A percentile compares a stretch with the other conserved stretches of the same genome.
phyloP scores from a whole-genome alignment of 2,888 invertebrate genomes.

The Drosophila percnosoma region DNA sequence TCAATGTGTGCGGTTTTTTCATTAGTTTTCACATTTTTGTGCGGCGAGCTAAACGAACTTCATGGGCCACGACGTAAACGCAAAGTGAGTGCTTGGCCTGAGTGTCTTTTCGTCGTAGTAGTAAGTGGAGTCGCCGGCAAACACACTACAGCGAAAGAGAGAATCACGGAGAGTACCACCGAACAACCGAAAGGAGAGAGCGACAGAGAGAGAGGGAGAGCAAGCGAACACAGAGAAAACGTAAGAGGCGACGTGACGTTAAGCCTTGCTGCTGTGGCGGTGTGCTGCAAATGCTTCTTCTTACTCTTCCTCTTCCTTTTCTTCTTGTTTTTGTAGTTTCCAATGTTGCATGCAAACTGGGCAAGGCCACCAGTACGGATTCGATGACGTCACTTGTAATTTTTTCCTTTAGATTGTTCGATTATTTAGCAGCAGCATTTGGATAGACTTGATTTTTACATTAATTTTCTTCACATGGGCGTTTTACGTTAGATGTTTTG shows the following conservation, averaged over 20 bases:
- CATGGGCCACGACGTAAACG: conserved; percentile 73
- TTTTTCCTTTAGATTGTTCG: conserved; percentile 7
- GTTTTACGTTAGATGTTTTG: conserved; percentile 42
- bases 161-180: conserved; percentile 33
- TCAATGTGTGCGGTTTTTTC: conserved; percentile 47
- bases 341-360: conserved; percentile 4
- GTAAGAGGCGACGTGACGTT: conserved; percentile 43
- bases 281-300: conserved; percentile 26
- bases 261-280: conserved; percentile 17
- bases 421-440: conserved; percentile 1
- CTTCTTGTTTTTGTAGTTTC: conserved; percentile 10
- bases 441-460: conserved; percentile 6
- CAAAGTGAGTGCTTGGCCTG: conserved; percentile 60
- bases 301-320: background rate
- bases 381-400: conserved; percentile 24
- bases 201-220: conserved; percentile 23
- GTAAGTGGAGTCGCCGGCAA: conserved; percentile 71
- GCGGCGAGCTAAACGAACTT: conserved; percentile 67
- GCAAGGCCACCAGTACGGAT: conserved; percentile 19
- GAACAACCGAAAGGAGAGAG: conserved; percentile 1
- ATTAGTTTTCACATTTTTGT: conserved; percentile 55
- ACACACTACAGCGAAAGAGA: conserved; percentile 51
- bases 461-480: conserved; percentile 40
- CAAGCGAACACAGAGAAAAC: conserved; percentile 51
- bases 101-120: conserved; percentile 54